phyloP scores from a whole-genome alignment of 2,113 vertebrate species.

The Cephalophus harveyi region DNA sequence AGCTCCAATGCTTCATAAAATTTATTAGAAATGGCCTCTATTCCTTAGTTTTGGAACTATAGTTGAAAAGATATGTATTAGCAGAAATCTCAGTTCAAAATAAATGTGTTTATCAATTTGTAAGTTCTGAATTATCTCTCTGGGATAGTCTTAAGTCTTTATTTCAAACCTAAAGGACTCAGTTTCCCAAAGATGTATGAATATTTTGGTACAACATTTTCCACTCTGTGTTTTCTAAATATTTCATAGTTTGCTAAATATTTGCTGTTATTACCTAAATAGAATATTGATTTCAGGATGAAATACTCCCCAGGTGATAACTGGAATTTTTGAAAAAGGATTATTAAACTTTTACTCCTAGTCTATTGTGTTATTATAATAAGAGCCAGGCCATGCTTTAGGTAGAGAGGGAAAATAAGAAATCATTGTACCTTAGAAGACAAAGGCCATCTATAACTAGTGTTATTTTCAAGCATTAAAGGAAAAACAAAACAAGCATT shows the following conservation, averaged over 20 bases:
- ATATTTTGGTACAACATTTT: background rate
- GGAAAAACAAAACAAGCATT: background rate
- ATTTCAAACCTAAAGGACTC: background rate
- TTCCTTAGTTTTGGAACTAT: background rate
- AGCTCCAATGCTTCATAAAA: background rate
- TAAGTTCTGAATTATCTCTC: background rate
- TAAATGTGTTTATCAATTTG: background rate
- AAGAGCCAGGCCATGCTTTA: background rate
- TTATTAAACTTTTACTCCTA: background rate
- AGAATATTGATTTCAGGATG: background rate
- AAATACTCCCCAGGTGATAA: background rate
- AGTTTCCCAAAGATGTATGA: background rate
- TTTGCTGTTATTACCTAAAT: background rate
- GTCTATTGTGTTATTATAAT: background rate
- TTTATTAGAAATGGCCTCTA: background rate
- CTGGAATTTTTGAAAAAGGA: background rate
- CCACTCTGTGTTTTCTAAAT: background rate
- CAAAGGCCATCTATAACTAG: background rate
- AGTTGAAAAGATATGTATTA: background rate
- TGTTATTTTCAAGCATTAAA: background rate
- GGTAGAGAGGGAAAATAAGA: background rate
- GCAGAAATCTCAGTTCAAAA: background rate
- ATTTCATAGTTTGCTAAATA: background rate
- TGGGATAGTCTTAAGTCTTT: background rate
- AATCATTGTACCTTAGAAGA: background rate